Base-by-base conservation (phyloP, 2,797 vertebrate genomes). In the Nannoperca obscura region DNA sequence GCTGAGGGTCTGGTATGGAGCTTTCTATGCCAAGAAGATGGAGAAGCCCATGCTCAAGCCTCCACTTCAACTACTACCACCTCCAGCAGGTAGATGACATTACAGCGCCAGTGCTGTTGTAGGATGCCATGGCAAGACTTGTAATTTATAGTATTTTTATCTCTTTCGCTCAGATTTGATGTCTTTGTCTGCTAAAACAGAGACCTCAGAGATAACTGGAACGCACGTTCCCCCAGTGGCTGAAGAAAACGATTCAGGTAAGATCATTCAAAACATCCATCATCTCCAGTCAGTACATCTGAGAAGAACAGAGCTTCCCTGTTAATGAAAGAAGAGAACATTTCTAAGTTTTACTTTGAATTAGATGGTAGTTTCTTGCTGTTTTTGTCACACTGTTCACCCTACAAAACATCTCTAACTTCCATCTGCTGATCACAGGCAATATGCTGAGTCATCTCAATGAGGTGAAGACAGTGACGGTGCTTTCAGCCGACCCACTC, bases 21-120 rank as follows among this genome's bases (percentile, higher is more conserved):
- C 97, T 69, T 99, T 99, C 92, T 99, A 99, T 1, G 98, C 97
- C 88, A 98, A 98, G 93, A 99, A 96, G 96, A 99, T 99, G 97
- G 97, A 99, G 90, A 98, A 95, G 88, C 95, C 96, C 32, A 74
- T 97, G 92, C 94, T 99, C 77, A 97, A 95, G 91, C 94, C 95
- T 70, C 94, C 95, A 27, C 77, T 94, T 75, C 84, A 81, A n/a
- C 90, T 85, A 0, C 83, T 80, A 2, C 76, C 82, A 12, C 71
- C 82, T 67, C 62, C 76, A 15, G 30, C 86, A 83, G 95, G 95
- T 96, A 85, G 42, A 13, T 27, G 55, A 24, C 11, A 20, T 63
- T 2, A 54, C 20, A 19, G 58, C 42, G 4, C 66, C 0, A 20
- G 17, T 46, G 50, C 7, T 40, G 60, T 22, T 22, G 8, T 9